Evolutionary conservation across 2,113 vertebrate genomes (phyloP), one percentile per base, ranked within the genome.

Genomic region (Clarias macrocephalus): DNA sequence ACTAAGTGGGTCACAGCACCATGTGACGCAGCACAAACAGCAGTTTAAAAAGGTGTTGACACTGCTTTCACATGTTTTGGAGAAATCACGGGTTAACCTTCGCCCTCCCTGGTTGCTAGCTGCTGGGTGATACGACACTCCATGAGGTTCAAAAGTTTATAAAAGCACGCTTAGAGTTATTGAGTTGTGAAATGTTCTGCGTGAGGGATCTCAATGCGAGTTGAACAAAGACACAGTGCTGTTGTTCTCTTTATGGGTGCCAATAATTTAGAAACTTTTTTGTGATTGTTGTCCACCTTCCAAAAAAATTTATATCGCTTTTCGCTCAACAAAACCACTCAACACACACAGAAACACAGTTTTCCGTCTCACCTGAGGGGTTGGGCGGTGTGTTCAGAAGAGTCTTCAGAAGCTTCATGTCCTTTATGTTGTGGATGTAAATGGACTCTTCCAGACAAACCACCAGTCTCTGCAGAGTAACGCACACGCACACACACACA

Each of bases 341-440:
- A 68, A 28, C 19, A 66, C 10, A 80, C 42, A 62, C 59, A 76
- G 37, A 48, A 54, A 79, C 23, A 66, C 54, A 54, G 8, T 33
- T 30, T 75, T 23, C 52, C 12, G 0, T 37, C 13, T 92, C 88
- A 97, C 97, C 97, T 91, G 97, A 94, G 59, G 97, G 97, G 91
- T 98, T 97, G 16, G 96, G 95, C 70, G 97, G 97, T 0, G 97
- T 98, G 93, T 97, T 97, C 87, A 97, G 93, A 91, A 98, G 97
- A 59, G 97, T 97, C 87, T 97, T 97, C 79, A 98, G 94, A 10
- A 98, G 96, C 91, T 98, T 98, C 97, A 98, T 98, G 92, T 98
- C 97, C 92, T 97, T 94, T 90, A 98, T 98, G 88, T 97, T 98
- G 93, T 98, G 97, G 85, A 98, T 97, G 59, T 97, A 97, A 4